Percentiles rank a stretch among this genome's conserved stretches.
phyloP scores from a whole-genome alignment of 1,140 invertebrate genomes.

The Drosophila sulfurigaster region DNA sequence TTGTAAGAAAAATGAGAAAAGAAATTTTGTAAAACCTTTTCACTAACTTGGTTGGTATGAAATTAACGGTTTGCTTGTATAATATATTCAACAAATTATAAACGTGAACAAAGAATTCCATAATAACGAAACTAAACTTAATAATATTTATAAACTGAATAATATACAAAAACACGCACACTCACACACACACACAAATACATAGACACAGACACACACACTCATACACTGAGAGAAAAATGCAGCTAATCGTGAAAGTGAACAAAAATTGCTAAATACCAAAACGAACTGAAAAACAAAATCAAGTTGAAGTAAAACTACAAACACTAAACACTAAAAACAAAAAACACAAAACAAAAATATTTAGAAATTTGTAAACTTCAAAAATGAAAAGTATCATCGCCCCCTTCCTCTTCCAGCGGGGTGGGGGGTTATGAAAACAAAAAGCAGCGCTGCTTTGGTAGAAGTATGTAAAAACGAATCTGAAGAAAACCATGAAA shows the following conservation, averaged over 20 bases:
- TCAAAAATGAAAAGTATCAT: slow-evolving; percentile 34
- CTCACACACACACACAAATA: slow-evolving; percentile 4
- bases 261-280: slow-evolving; percentile 15
- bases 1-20: slow-evolving; percentile 45
- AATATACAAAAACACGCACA: slow-evolving; percentile 28
- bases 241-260: slow-evolving; percentile 39
- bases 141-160: slow-evolving; percentile 43
- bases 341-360: slow-evolving; percentile 27
- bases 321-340: slow-evolving; percentile 14
- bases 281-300: slow-evolving; percentile 23
- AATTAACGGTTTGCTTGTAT: slow-evolving; percentile 79
- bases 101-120: slow-evolving; percentile 25
- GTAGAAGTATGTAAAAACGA: slow-evolving; percentile 74
- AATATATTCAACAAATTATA: slow-evolving; percentile 53
- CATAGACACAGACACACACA: slow-evolving; percentile 3
- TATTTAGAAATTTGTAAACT: slow-evolving; percentile 51
- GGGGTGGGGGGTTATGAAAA: slow-evolving; percentile 29
- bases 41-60: slow-evolving; percentile 76
- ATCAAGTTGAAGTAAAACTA: neutral
- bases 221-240: slow-evolving; percentile 13
- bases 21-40: slow-evolving; percentile 53
- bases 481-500: slow-evolving; percentile 46
- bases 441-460: slow-evolving; percentile 78
- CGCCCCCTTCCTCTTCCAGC: too few relatives aligned
- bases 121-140: slow-evolving; percentile 42